Evolutionary conservation across 1,140 invertebrate genomes (phyloP), one percentile per base, ranked within the genome.

Genomic region (Episyrphus balteatus): DNA sequence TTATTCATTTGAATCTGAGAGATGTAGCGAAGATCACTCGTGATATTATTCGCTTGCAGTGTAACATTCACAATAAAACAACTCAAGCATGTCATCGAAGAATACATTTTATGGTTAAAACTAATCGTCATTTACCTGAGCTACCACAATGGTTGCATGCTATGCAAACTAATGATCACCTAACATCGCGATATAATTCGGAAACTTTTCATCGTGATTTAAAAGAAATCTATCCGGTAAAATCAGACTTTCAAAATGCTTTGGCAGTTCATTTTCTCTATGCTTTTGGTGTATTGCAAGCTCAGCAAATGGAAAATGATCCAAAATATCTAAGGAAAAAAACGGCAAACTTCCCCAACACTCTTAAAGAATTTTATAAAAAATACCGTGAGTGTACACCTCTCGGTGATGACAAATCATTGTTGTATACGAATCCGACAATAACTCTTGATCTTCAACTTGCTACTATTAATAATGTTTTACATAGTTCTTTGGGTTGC

Each of bases 81-180:
- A 80, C 81, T 0, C 59, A 73, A 41, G 81, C 84, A 1, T 84
- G 82, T 62, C 77, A 82, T 48, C 65, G 84, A 8, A 67, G 84
- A 15, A 62, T 83, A 3, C 57, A 78, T 52, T 65, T 59, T 21
- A 45, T 67, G 0, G 44, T 62, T 8, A 54, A 54, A 18, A 56
- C 51, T 52, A 57, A 55, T n/a, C 50, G 61, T 1, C 57, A 62
- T 36, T 47, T 54, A 5, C 56, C 58, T 2, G 57, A 62, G 34
- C 53, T 66, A 2, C 53, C 56, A n/a, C 51, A 57, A 31, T 66
- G 61, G 59, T 50, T 68, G 18, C 56, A 68, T 19, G 51, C 53
- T n/a, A 52, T 69, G 46, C 59, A 61, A 32, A 53, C 61, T 1
- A 57, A 62, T 12, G 42, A 51, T 5, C 38, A 57, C 17, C 52